Evolutionary conservation across 2,113 vertebrate genomes (phyloP), one percentile per base, ranked within the genome.

Genomic region (Percopsis transmontana): DNA sequence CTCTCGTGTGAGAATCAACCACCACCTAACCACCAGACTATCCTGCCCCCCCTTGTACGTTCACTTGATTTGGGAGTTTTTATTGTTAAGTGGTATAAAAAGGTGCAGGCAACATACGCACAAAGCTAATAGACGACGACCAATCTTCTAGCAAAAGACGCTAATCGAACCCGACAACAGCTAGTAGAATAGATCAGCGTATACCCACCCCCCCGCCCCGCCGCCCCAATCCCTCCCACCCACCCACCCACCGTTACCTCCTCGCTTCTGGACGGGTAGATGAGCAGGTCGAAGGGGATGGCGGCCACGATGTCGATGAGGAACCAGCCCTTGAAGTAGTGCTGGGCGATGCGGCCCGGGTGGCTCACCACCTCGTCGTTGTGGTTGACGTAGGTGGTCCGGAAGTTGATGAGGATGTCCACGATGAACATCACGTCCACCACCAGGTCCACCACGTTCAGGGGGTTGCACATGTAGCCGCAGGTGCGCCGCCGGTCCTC

Each of bases 271-370:
- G 96, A 93, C 80, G 94, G 94, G 88, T 96, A 99, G 86, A 99
- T 97, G 83, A 99, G 96, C 80, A 99, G 92, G 81, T 99, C 97
- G 0, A 99, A 99, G 55, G 97, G 97, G 72, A 99, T 97, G 81
- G 97, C 97, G 0, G 97, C 97, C 10, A 99, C 97, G 74, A 99
- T 96, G 87, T 99, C 97, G 0, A 99, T 99, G 83, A 99, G 96
- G 92, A 99, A 99, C 97, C 97, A 99, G 67, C 97, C 97, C 83
- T 99, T 99, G 90, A 99, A 98, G 88, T 99, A 99, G 76, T 99
- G 97, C 72, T 97, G 91, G 0, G 97, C 96, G 0, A 99, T 99
- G 85, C 92, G 95, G 27, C 90, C 94, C 0, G 97, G 97, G 64
- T 98, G 94, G 88, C 96, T 99, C 66, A 99, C 97, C 87, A 99